phyloP scores from a whole-genome alignment of 2,113 vertebrate species.

The Collichthys lucidus region DNA sequence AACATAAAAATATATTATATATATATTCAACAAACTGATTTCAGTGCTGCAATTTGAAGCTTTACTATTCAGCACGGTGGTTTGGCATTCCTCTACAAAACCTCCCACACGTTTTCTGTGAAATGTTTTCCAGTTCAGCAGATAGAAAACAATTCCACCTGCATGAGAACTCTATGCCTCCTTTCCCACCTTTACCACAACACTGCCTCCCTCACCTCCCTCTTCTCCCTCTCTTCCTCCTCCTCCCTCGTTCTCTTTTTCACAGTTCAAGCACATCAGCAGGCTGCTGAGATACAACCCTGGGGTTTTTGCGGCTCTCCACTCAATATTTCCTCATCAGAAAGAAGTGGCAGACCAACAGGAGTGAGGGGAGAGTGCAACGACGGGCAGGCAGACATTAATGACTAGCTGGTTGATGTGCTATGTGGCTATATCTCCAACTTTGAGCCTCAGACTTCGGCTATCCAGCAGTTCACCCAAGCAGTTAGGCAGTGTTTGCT shows the following conservation, averaged over 20 bases:
- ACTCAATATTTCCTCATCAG: slow-evolving; percentile 76
- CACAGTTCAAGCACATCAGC: slow-evolving; percentile 70
- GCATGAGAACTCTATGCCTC: slow-evolving; percentile 65
- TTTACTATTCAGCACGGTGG: slow-evolving; percentile 42
- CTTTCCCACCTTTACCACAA: slow-evolving; percentile 67
- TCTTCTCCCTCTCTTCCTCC: slow-evolving; percentile 29
- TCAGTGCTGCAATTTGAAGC: slow-evolving; percentile 23
- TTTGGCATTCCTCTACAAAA: slow-evolving; percentile 57
- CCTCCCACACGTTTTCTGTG: slow-evolving; percentile 69
- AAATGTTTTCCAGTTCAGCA: slow-evolving; percentile 75
- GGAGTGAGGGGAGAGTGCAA: slow-evolving; percentile 41
- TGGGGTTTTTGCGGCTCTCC: slow-evolving; percentile 63
- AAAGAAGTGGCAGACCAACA: slow-evolving; percentile 64
- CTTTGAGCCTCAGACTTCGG: slow-evolving; percentile 15
- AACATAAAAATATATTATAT: neutral
- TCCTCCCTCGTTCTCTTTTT: slow-evolving; percentile 30
- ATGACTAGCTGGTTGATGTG: slow-evolving; percentile 44
- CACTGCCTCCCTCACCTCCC: slow-evolving; percentile 22
- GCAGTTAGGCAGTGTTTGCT: slow-evolving; percentile 3
- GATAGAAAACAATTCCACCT: slow-evolving; percentile 78
- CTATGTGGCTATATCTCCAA: slow-evolving; percentile 32
- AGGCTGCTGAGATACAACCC: slow-evolving; percentile 64
- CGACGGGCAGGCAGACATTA: slow-evolving; percentile 53
- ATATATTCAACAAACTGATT: slow-evolving; percentile 20
- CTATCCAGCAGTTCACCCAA: slow-evolving; percentile 8